Evolutionary conservation across 2,113 vertebrate species (phyloP).

Genomic region (Peromyscus maniculatus): DNA sequence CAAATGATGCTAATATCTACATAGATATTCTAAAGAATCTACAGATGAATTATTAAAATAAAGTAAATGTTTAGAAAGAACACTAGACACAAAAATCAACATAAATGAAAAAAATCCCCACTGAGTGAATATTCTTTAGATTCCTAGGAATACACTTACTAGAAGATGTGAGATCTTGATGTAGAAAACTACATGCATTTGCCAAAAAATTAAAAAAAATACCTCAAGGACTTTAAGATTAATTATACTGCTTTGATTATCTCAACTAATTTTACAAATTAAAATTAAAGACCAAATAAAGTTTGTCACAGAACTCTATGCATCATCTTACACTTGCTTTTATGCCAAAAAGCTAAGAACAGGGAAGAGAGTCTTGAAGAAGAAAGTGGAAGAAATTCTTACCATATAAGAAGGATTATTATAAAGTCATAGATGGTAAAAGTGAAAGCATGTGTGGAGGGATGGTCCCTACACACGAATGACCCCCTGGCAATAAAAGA

Average conservation of each 20-base stretch:
- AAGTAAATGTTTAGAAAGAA: constrained; percentile 18
- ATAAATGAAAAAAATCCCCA: background rate
- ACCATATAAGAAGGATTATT: background rate
- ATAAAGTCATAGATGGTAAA: background rate
- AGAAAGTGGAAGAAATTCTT: background rate
- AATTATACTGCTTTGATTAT: background rate
- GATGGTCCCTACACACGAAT: background rate
- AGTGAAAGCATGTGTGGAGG: background rate
- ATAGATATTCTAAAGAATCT: background rate
- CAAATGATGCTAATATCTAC: background rate
- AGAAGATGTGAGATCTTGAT: background rate
- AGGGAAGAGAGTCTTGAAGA: background rate
- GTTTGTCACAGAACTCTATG: background rate
- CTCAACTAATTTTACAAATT: constrained; percentile 41
- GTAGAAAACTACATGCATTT: constrained; percentile 3
- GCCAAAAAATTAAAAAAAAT: background rate
- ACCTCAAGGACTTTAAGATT: background rate
- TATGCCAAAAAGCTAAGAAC: background rate
- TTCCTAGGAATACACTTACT: background rate
- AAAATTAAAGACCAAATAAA: background rate
- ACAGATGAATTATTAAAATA: constrained; percentile 21
- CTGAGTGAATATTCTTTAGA: background rate
- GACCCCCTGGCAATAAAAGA: background rate
- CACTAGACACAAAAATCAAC: background rate
- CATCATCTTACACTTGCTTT: background rate